Percentiles rank a stretch among this genome's conserved stretches.
phyloP scores from a whole-genome alignment of 37 sponge, comb jelly and placozoan species.

The Hormiphora californensis region DNA sequence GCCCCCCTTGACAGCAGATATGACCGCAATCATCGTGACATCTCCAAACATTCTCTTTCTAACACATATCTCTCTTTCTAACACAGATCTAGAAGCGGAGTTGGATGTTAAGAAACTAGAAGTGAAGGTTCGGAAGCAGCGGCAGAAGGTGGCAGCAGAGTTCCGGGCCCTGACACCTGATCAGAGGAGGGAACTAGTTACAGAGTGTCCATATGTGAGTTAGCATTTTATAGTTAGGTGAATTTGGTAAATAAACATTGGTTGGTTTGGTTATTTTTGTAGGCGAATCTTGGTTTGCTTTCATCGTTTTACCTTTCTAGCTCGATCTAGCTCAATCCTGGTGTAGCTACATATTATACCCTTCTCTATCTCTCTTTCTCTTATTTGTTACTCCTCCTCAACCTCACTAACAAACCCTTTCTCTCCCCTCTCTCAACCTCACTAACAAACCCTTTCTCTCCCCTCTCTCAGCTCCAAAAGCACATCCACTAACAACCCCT shows the following conservation, averaged over 20 bases:
- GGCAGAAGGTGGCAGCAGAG: conserved; percentile 53
- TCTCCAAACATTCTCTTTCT: too few species aligned
- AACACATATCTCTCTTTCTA: too few species aligned
- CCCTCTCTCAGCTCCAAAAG: conserved; percentile 21
- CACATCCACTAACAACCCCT: not conserved
- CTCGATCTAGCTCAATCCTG: too few species aligned
- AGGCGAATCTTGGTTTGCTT: too few species aligned
- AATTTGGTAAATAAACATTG: too few species aligned
- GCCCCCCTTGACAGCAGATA: too few species aligned
- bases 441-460: not conserved
- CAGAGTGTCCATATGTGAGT: conserved; percentile 48
- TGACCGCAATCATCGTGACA: too few species aligned
- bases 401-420: not conserved
- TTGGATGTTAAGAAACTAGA: conserved; percentile 42
- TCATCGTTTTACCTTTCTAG: too few species aligned
- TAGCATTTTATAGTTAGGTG: not conserved
- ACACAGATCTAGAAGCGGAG: conserved; percentile 45
- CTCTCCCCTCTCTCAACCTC: too few species aligned
- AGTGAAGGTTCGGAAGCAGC: conserved; percentile 34
- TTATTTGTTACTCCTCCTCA: not conserved
- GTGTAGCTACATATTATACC: too few species aligned
- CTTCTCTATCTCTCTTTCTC: too few species aligned
- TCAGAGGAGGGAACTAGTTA: conserved; percentile 19
- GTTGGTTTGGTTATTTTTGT: too few species aligned
- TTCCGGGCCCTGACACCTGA: conserved; percentile 43